A percentile compares a stretch with the other conserved stretches of the same genome.
Conservation (phyloP, 2,797 vertebrate species). For the Cichlasoma orientale region DNA sequence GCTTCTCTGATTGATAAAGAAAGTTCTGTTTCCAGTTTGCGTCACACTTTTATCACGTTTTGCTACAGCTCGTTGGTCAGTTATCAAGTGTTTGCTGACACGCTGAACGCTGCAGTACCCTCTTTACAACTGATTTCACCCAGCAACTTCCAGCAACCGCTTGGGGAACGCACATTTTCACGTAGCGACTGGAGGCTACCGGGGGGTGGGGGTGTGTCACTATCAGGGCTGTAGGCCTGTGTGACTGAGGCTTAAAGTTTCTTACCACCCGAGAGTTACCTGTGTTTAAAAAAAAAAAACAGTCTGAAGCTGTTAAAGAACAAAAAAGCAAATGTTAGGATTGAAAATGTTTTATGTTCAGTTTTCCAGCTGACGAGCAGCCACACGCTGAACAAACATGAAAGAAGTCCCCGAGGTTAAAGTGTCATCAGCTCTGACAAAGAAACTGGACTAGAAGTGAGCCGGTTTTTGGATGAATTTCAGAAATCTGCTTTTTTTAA, state of each 20-base stretch:
- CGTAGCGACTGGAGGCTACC: too few relatives aligned
- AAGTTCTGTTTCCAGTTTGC: too few relatives aligned
- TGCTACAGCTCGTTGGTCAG: too few relatives aligned
- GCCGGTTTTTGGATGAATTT: background rate
- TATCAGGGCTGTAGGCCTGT: background rate
- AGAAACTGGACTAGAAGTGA: background rate
- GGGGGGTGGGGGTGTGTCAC: too few relatives aligned
- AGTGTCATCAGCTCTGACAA: background rate
- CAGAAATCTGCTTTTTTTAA: background rate
- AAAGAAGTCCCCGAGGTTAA: background rate
- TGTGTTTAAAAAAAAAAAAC: background rate
- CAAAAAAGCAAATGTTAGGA: background rate
- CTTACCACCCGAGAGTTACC: background rate
- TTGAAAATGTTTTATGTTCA: background rate
- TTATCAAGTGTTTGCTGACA: too few relatives aligned
- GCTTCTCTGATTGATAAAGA: too few relatives aligned
- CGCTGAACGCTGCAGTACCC: too few relatives aligned
- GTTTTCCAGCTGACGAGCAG: background rate
- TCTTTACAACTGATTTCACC: too few relatives aligned
- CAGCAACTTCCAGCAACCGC: too few relatives aligned
- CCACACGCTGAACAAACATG: background rate
- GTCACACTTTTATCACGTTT: too few relatives aligned
- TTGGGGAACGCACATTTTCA: too few relatives aligned
- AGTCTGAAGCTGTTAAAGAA: background rate
- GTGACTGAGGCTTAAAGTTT: background rate